Percentiles rank a stretch among this genome's conserved stretches.
Evolutionary conservation across 1,140 invertebrate species (phyloP).

Genomic region (Trialeurodes vaporariorum): DNA sequence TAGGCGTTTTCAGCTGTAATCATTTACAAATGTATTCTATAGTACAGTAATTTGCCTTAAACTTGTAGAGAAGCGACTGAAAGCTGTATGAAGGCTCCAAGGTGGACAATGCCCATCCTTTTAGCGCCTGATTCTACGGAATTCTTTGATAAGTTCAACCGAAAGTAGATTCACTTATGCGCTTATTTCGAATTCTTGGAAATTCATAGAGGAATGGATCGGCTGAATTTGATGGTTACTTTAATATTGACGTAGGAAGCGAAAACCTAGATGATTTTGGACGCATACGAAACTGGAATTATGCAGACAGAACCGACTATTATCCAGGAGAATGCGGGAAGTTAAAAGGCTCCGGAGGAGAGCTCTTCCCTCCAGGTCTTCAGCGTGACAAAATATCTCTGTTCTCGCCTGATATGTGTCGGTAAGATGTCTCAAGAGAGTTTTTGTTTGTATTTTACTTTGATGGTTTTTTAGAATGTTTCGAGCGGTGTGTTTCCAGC

Average conservation of each 20-base stretch:
- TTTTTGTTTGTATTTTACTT: too few relatives aligned
- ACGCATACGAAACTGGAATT: conserved; percentile 53
- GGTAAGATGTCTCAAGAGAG: too few relatives aligned
- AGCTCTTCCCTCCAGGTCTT: conserved; percentile 54
- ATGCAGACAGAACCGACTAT: conserved; percentile 43
- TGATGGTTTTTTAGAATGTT: too few relatives aligned
- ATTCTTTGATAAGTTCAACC: too few relatives aligned
- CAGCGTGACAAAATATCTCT: conserved; percentile 41
- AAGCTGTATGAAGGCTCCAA: too few relatives aligned
- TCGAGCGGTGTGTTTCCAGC: too few relatives aligned
- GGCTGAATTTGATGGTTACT: conserved; percentile 51
- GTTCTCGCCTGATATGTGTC: conserved; percentile 57
- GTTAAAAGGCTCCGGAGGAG: conserved; percentile 57
- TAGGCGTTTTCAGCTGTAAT: too few relatives aligned
- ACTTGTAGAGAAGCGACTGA: too few relatives aligned
- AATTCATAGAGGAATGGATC: conserved; percentile 57
- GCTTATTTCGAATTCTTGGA: conserved; percentile 4
- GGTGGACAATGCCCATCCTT: too few relatives aligned
- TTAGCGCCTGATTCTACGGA: too few relatives aligned
- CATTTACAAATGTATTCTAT: too few relatives aligned
- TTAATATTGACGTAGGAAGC: conserved; percentile 56
- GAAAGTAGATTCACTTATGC: neutral
- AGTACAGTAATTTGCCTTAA: too few relatives aligned
- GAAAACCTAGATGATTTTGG: conserved; percentile 47
- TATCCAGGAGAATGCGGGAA: conserved; percentile 44